Percentiles rank a stretch among this genome's conserved stretches.
These are phyloP conservation scores for Euplexia lucipara DNA, from an alignment of 2,888 invertebrate genomes.

Conservation along the genomic window DNA sequence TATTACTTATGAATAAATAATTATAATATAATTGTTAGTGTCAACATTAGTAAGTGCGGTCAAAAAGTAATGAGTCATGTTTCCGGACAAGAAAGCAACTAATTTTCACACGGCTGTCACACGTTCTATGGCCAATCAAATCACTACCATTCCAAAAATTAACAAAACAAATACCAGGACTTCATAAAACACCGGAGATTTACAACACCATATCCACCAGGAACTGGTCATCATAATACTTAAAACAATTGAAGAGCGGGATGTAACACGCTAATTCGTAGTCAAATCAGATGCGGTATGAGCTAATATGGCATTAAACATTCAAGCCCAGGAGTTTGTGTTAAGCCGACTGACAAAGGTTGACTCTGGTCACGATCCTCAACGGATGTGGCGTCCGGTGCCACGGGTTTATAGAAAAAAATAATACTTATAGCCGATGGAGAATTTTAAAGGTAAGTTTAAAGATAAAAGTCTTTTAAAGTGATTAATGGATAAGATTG, in stretches of 20 bases:
- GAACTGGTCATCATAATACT: slow-evolving; percentile 50
- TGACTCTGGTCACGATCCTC: slow-evolving; percentile 82
- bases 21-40: too few relatives aligned
- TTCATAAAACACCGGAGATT: slow-evolving; percentile 54
- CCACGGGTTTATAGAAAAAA: slow-evolving; percentile 67
- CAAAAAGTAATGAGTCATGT: neutral
- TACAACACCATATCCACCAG: slow-evolving; percentile 49
- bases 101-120: slow-evolving; percentile 9
- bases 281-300: slow-evolving; percentile 71
- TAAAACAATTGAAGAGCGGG: slow-evolving; percentile 50
- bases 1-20: too few relatives aligned
- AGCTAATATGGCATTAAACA: slow-evolving; percentile 84
- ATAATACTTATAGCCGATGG: slow-evolving; percentile 62
- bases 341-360: slow-evolving; percentile 73
- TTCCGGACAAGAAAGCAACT: neutral
- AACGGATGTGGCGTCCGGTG: slow-evolving; percentile 88
- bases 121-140: slow-evolving; percentile 7
- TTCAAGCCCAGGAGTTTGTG: slow-evolving; percentile 78
- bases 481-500: slow-evolving; percentile 28
- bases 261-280: slow-evolving; percentile 55
- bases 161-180: slow-evolving; percentile 22
- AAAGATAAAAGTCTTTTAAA: slow-evolving; percentile 52
- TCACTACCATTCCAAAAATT: slow-evolving; percentile 29
- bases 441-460: slow-evolving; percentile 61
- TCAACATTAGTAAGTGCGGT: too few relatives aligned